A percentile compares a stretch with the other conserved stretches of the same genome.
Conservation (phyloP, 2,888 invertebrate species). For the Lottia scabra region DNA sequence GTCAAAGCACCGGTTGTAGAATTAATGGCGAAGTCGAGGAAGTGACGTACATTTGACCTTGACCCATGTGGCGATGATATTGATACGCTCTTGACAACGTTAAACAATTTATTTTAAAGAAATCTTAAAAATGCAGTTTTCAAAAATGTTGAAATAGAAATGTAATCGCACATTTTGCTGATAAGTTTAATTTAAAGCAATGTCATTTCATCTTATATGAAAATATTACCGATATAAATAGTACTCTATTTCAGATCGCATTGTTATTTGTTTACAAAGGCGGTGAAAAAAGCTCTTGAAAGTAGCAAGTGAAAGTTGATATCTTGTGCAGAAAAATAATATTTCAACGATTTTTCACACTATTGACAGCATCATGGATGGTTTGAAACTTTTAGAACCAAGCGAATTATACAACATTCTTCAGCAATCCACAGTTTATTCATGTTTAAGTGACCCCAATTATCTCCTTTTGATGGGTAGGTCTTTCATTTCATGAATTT, state of each 20-base stretch:
- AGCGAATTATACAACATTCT: slow-evolving; percentile 66
- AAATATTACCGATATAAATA: not conserved
- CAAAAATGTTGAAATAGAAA: too few relatives aligned
- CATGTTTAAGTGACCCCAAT: slow-evolving; percentile 60
- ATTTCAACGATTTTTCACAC: not conserved
- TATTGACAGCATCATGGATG: slow-evolving; percentile 41
- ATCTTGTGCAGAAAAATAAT: not conserved
- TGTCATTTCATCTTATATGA: too few relatives aligned
- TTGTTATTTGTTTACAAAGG: slow-evolving; percentile 30
- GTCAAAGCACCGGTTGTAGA: slow-evolving; percentile 1
- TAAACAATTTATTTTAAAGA: too few relatives aligned
- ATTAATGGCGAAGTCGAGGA: slow-evolving; percentile 28
- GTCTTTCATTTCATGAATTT: too few relatives aligned
- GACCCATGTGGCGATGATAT: slow-evolving; percentile 16
- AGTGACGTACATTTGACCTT: slow-evolving; percentile 14
- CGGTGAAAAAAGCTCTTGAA: slow-evolving; percentile 9
- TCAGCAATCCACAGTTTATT: slow-evolving; percentile 59
- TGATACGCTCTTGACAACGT: slow-evolving; percentile 50
- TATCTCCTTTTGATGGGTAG: slow-evolving; percentile 61
- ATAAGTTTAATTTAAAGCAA: too few relatives aligned
- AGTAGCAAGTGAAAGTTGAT: too few relatives aligned
- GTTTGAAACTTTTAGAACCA: slow-evolving; percentile 60
- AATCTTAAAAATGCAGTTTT: too few relatives aligned
- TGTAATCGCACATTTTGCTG: too few relatives aligned
- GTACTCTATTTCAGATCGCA: slow-evolving; percentile 7